phyloP scores from a whole-genome alignment of 2,113 vertebrate species.

The Diphyllodes magnificus region DNA sequence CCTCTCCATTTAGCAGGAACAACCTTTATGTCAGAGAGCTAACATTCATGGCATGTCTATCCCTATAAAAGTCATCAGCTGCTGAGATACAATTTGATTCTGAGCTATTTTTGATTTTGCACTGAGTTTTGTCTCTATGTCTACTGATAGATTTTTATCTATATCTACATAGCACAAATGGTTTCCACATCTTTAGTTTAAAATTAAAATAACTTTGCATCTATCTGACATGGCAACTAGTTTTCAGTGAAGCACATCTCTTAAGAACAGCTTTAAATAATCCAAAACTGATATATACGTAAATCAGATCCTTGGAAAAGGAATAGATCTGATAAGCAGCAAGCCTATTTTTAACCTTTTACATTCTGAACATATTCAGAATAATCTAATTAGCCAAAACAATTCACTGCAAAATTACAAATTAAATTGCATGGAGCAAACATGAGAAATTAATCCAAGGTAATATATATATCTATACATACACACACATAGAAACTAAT shows the following conservation, averaged over 20 bases:
- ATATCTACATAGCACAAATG: neutral
- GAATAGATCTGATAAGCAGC: neutral
- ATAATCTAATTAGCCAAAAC: neutral
- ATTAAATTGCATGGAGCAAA: neutral
- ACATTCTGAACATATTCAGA: neutral
- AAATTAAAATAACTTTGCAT: neutral
- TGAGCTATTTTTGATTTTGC: neutral
- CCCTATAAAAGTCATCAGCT: neutral
- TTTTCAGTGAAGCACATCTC: neutral
- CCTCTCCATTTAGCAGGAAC: neutral
- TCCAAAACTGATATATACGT: neutral
- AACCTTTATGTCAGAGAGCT: neutral
- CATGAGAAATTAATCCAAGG: neutral
- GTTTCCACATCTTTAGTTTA: neutral
- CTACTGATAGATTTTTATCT: neutral
- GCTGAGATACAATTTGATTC: neutral
- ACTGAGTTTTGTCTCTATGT: neutral
- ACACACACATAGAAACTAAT: neutral
- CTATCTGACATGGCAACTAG: neutral
- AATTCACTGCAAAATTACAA: neutral
- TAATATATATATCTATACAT: neutral
- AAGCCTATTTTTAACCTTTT: neutral
- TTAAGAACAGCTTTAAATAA: neutral
- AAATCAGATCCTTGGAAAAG: neutral
- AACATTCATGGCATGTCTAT: neutral